Evolutionary conservation across 2,888 invertebrate species (phyloP).

Genomic region (Acanthopleura granulata): DNA sequence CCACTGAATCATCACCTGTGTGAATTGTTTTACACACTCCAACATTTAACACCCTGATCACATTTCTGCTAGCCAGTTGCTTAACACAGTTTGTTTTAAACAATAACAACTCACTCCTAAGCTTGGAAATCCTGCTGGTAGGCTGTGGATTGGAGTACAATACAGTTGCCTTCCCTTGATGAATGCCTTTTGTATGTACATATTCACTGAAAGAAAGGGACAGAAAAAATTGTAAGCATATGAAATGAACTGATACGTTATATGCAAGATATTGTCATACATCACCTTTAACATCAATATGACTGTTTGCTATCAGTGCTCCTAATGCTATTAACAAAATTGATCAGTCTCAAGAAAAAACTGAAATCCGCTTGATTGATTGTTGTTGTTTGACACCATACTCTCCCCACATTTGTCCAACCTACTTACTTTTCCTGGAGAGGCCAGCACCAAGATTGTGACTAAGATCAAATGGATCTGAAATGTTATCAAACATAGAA

Average conservation of each 20-base stretch:
- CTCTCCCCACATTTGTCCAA: background rate
- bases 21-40: no score
- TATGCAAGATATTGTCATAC: no score
- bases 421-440: constrained; percentile 72
- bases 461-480: constrained; percentile 75
- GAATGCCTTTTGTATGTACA: constrained; percentile 70
- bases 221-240: background rate
- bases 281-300: no score
- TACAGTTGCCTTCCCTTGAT: constrained; percentile 67
- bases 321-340: no score
- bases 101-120: constrained; percentile 22
- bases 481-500: constrained; percentile 28
- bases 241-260: background rate
- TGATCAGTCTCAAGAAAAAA: no score
- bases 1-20: no score
- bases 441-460: constrained; percentile 75
- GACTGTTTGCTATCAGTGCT: no score
- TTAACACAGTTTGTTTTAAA: no score
- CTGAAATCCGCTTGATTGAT: no score
- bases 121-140: constrained; percentile 26
- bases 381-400: no score
- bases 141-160: constrained; percentile 53
- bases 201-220: constrained; percentile 70
- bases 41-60: no score
- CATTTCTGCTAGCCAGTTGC: no score